Evolutionary conservation across 1,140 invertebrate genomes (phyloP).

Genomic region (Papilio glaucus): DNA sequence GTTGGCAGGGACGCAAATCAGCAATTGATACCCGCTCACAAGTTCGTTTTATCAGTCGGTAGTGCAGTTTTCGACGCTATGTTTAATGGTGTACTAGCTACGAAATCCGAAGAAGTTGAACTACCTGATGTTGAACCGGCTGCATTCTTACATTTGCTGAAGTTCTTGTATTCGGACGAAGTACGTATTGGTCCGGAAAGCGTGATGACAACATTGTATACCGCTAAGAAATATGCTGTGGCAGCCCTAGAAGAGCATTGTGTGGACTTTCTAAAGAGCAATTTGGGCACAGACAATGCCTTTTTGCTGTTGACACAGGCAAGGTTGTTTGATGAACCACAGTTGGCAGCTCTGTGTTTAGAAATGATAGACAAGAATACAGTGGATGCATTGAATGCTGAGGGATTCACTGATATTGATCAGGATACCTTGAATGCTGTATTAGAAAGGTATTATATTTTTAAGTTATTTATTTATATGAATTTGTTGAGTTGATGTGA

Average conservation of each 20-base stretch:
- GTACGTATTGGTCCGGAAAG: slow-evolving; percentile 94
- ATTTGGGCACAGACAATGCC: slow-evolving; percentile 93
- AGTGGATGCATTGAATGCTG: slow-evolving; percentile 90
- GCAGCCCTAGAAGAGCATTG: slow-evolving; percentile 92
- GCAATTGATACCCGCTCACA: slow-evolving; percentile 92
- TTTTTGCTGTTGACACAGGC: slow-evolving; percentile 92
- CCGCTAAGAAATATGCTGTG: slow-evolving; percentile 94
- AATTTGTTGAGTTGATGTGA: too few species aligned
- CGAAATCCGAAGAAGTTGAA: slow-evolving; percentile 89
- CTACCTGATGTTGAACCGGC: slow-evolving; percentile 93
- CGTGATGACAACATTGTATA: slow-evolving; percentile 94
- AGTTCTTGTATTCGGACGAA: slow-evolving; percentile 93
- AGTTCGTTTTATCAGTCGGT: slow-evolving; percentile 92
- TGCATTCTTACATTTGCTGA: slow-evolving; percentile 88
- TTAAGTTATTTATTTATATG: not conserved
- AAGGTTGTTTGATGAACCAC: slow-evolving; percentile 91
- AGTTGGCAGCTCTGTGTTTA: slow-evolving; percentile 90
- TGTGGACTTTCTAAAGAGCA: slow-evolving; percentile 92
- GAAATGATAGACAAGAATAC: slow-evolving; percentile 95
- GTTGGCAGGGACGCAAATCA: slow-evolving; percentile 89
- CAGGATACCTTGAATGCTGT: slow-evolving; percentile 91
- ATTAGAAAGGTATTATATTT: slow-evolving; percentile 84
- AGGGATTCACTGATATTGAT: slow-evolving; percentile 95
- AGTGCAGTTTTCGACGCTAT: slow-evolving; percentile 94
- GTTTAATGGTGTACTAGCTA: slow-evolving; percentile 91